Percentiles rank a stretch among this genome's conserved stretches.
phyloP scores from a whole-genome alignment of 2,888 invertebrate species.

The Spicauda simplicius region DNA sequence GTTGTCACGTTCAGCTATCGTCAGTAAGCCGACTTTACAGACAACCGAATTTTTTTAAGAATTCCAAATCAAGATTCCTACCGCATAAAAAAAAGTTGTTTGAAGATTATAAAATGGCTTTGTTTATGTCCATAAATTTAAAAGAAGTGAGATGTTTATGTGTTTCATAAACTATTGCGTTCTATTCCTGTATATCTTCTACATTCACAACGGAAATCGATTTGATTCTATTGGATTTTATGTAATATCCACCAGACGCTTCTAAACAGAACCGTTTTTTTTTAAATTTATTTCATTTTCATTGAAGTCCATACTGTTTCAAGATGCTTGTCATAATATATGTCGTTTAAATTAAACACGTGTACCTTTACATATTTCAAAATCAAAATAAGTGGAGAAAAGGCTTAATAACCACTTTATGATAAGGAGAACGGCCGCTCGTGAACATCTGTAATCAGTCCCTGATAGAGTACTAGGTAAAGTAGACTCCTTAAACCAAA shows the following conservation, averaged over 20 bases:
- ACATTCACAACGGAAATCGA: slow-evolving; percentile 15
- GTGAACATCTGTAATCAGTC: no score
- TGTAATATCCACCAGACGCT: neutral
- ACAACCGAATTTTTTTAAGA: no score
- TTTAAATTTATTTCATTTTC: neutral
- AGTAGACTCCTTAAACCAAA: no score
- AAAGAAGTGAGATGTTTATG: slow-evolving; percentile 10
- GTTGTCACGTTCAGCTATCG: no score
- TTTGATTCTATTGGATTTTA: neutral
- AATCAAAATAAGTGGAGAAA: no score
- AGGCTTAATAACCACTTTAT: no score
- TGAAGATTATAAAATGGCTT: slow-evolving; percentile 15
- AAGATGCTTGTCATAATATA: neutral
- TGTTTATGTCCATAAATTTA: slow-evolving; percentile 6
- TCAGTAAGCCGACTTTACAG: no score
- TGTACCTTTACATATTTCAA: no score
- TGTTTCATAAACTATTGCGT: slow-evolving; percentile 12
- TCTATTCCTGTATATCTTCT: slow-evolving; percentile 10
- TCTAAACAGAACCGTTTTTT: neutral
- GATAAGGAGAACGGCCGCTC: no score
- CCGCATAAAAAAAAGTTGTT: neutral
- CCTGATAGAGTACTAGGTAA: no score
- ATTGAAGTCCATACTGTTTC: neutral
- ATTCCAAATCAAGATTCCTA: neutral
- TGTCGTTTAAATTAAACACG: no score